Conservation (phyloP, 2,888 invertebrate species). For the Cistogaster globosa region DNA sequence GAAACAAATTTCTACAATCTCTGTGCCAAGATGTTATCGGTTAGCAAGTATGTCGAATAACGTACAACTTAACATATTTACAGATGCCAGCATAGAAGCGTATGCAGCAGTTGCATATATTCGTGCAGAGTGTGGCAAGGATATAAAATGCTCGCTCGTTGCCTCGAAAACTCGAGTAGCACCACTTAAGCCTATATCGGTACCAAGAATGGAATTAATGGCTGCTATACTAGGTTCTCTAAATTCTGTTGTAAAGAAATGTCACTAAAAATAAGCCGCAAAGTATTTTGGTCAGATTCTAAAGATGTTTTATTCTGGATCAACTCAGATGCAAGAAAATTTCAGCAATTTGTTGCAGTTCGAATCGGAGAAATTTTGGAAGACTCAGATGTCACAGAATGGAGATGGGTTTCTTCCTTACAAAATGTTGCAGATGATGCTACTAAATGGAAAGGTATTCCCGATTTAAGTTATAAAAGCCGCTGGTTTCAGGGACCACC, state of each 20-base stretch:
- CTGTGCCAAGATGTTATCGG: neutral
- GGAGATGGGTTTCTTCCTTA: neutral
- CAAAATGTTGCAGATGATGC: slow-evolving; percentile 42
- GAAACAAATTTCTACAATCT: neutral
- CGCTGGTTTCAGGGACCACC: slow-evolving; percentile 51
- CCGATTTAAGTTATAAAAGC: neutral
- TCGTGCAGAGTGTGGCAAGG: neutral
- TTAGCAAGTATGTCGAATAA: neutral
- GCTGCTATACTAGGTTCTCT: too few relatives aligned
- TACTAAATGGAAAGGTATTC: slow-evolving; percentile 22
- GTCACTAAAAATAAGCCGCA: slow-evolving; percentile 24
- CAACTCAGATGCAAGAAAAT: slow-evolving; percentile 46
- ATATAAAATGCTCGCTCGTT: slow-evolving; percentile 6
- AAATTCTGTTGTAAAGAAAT: slow-evolving; percentile 1
- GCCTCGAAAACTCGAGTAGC: slow-evolving; percentile 4
- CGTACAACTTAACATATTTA: slow-evolving; percentile 8
- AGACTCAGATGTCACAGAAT: slow-evolving; percentile 7
- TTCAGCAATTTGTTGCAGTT: slow-evolving; percentile 49
- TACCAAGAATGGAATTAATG: too few relatives aligned
- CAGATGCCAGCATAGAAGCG: slow-evolving; percentile 33
- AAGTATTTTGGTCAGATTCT: slow-evolving; percentile 59
- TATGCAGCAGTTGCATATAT: slow-evolving; percentile 37
- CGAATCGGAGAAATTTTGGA: slow-evolving; percentile 55
- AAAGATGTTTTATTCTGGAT: slow-evolving; percentile 41
- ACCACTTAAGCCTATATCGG: too few relatives aligned